phyloP scores from a whole-genome alignment of 1,140 invertebrate species.

The Ips typographus region DNA sequence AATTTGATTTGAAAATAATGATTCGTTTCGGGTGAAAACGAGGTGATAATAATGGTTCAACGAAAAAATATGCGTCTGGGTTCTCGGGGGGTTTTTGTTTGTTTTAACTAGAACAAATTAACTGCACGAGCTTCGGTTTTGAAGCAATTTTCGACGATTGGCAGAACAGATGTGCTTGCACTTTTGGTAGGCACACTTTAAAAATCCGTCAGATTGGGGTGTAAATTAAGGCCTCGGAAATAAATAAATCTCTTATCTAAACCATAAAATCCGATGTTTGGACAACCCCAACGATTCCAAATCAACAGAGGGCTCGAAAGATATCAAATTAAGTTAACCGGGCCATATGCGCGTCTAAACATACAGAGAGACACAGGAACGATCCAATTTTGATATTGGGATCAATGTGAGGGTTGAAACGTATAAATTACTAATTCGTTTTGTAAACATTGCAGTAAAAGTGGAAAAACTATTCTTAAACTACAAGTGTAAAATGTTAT shows the following conservation, averaged over 20 bases:
- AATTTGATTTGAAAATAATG: constrained; percentile 36
- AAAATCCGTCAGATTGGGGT: constrained; percentile 7
- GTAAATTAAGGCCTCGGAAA: constrained; percentile 23
- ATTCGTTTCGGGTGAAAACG: constrained; percentile 12
- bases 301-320: constrained; percentile 13
- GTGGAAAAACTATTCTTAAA: too few species aligned
- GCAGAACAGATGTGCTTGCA: too few species aligned
- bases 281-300: constrained; percentile 23
- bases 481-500: too few species aligned
- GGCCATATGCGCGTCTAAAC: constrained; percentile 26
- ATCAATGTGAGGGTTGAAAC: constrained; percentile 12
- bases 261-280: constrained; percentile 30
- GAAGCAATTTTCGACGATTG: too few species aligned
- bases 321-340: constrained; percentile 34
- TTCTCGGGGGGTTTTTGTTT: not conserved
- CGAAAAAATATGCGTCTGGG: not conserved
- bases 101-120: not conserved
- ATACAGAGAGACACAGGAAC: constrained; percentile 23
- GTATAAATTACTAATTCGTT: constrained; percentile 35
- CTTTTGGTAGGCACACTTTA: too few species aligned
- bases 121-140: not conserved
- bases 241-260: constrained; percentile 35
- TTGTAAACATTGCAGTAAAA: constrained; percentile 10
- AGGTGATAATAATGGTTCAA: constrained; percentile 14
- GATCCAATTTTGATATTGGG: constrained; percentile 30